These are phyloP conservation scores for Holotrichia oblita DNA, from an alignment of 1,140 invertebrate species.

Conservation along the genomic window DNA sequence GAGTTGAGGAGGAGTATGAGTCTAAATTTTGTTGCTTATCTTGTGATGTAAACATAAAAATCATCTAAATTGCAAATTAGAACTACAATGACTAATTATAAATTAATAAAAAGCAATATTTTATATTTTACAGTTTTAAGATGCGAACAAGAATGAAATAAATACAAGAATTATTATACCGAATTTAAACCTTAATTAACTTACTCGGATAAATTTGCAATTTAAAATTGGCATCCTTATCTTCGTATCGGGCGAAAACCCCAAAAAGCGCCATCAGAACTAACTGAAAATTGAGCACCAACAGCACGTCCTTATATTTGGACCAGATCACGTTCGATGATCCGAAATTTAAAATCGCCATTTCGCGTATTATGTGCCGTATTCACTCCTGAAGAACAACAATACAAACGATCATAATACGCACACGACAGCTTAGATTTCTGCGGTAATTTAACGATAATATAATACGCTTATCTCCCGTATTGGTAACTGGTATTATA, in stretches of 20 bases:
- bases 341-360: not conserved
- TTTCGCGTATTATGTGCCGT: not conserved
- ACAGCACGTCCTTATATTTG: conserved; percentile 5
- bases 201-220: conserved; percentile 30
- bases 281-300: conserved; percentile 16
- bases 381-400: too few species aligned
- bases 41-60: too few species aligned
- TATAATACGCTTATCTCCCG: not conserved
- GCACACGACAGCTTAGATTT: not conserved
- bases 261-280: conserved; percentile 28
- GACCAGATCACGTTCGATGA: not conserved
- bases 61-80: too few species aligned
- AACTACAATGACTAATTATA: too few species aligned
- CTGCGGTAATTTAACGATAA: not conserved
- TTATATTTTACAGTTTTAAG: too few species aligned
- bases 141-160: too few species aligned
- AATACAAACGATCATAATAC: not conserved
- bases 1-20: too few species aligned
- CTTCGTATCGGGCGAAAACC: conserved; percentile 18
- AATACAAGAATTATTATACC: too few species aligned
- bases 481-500: too few species aligned
- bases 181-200: too few species aligned
- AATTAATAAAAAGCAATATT: too few species aligned
- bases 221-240: conserved; percentile 16
- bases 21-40: too few species aligned